These are phyloP conservation scores for Philonicus albiceps DNA, from an alignment of 2,888 invertebrate genomes.

Conservation along the genomic window DNA sequence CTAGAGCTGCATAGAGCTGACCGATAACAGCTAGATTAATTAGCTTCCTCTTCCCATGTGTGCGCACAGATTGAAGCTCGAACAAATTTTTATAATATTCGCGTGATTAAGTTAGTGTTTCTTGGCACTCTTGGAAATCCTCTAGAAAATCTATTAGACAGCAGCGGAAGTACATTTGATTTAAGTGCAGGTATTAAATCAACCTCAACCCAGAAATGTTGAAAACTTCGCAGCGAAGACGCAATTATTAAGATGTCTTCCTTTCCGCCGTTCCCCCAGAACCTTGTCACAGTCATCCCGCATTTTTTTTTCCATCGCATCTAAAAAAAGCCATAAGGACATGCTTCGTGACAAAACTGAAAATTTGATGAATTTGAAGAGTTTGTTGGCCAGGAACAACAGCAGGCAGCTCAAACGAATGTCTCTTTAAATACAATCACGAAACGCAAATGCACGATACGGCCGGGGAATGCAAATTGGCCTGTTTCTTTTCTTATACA, in stretches of 20 bases:
- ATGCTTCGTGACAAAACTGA: slow-evolving; percentile 29
- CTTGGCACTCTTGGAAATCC: background rate
- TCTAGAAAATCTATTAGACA: background rate
- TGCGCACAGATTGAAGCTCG: background rate
- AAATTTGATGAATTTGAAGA: slow-evolving; percentile 36
- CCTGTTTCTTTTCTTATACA: background rate
- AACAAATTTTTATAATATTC: background rate
- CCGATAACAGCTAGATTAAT: background rate
- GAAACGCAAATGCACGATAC: background rate
- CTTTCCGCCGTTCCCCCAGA: background rate
- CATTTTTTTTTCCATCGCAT: background rate
- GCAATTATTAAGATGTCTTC: slow-evolving; percentile 9
- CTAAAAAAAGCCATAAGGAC: background rate
- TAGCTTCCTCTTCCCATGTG: slow-evolving; percentile 8
- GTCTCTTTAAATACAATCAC: slow-evolving; percentile 22
- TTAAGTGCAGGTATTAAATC: slow-evolving; percentile 13
- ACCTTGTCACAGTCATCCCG: background rate
- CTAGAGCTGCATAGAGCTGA: background rate
- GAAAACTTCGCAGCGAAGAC: background rate
- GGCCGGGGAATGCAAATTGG: slow-evolving; percentile 14
- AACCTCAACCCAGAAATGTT: slow-evolving; percentile 22
- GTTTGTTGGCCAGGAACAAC: background rate
- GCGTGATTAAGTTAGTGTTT: background rate
- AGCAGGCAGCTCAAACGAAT: background rate
- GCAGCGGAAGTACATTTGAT: slow-evolving; percentile 13